Conservation (phyloP, 2,888 invertebrate species). For the Pammene aurita region DNA sequence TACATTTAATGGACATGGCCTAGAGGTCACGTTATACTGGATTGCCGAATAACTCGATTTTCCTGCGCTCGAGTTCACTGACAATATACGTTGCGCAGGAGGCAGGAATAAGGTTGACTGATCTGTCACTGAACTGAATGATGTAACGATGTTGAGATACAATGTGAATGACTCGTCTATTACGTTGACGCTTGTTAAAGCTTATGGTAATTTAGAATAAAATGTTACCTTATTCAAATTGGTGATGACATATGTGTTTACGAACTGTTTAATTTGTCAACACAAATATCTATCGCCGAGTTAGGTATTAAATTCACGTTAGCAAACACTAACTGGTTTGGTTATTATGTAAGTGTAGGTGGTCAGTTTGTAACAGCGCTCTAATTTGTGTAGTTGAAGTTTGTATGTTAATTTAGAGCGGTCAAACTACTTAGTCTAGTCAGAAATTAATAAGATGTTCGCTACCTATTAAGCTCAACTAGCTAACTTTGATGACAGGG, state of each 20-base stretch:
- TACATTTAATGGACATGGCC: neutral
- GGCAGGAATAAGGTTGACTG: conserved; percentile 60
- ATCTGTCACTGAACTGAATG: conserved; percentile 72
- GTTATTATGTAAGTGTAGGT: conserved; percentile 10
- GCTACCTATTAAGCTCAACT: conserved; percentile 4
- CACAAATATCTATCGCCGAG: neutral
- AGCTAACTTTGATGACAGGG: neutral
- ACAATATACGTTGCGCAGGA: conserved; percentile 55
- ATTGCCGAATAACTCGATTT: neutral
- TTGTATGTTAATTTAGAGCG: conserved; percentile 35
- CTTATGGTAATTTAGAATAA: conserved; percentile 40
- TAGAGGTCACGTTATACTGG: neutral
- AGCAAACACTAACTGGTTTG: neutral
- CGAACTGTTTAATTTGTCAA: conserved; percentile 19
- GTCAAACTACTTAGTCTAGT: conserved; percentile 37
- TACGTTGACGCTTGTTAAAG: conserved; percentile 44
- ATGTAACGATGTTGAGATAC: conserved; percentile 68
- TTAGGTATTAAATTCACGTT: conserved; percentile 7
- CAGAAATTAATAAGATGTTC: conserved; percentile 26
- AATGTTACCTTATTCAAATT: conserved; percentile 28
- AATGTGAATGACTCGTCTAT: conserved; percentile 58
- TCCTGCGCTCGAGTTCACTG: neutral
- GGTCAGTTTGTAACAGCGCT: conserved; percentile 32
- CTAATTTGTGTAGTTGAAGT: conserved; percentile 38
- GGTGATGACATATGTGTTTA: conserved; percentile 22